A percentile compares a stretch with the other conserved stretches of the same genome.
Evolutionary conservation across 2,888 invertebrate genomes (phyloP).

Genomic region (Hirtodrosophila duncani): DNA sequence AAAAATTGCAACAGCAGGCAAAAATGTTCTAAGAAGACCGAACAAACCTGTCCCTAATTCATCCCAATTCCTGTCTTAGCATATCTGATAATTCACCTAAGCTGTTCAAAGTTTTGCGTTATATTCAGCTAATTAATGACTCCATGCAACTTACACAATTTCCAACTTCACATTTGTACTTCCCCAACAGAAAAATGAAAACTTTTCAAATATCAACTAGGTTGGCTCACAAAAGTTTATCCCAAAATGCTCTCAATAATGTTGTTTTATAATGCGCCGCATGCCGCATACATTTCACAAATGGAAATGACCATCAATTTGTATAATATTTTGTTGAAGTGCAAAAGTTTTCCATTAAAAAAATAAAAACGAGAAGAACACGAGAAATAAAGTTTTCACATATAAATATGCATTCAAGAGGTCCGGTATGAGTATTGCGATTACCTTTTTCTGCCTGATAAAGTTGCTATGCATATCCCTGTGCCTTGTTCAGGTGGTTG

Average conservation of each 20-base stretch:
- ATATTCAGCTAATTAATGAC: constrained; percentile 25
- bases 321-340: constrained; percentile 59
- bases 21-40: neutral
- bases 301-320: constrained; percentile 62
- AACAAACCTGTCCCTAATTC: too few species aligned
- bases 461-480: constrained; percentile 4
- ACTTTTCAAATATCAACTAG: constrained; percentile 39
- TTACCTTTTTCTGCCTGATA: constrained; percentile 1
- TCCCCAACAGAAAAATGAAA: constrained; percentile 7
- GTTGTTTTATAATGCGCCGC: constrained; percentile 16
- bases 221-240: constrained; percentile 24
- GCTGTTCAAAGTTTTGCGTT: too few species aligned
- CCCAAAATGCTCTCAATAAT: constrained; percentile 9
- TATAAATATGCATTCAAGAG: constrained; percentile 8
- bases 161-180: constrained; percentile 4
- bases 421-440: constrained; percentile 24
- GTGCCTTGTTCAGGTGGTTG: constrained; percentile 25
- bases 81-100: too few species aligned
- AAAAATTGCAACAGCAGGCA: too few species aligned
- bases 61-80: too few species aligned
- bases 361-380: constrained; percentile 1
- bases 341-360: constrained; percentile 47
- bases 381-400: constrained; percentile 52
- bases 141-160: constrained; percentile 4
- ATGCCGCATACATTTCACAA: constrained; percentile 45